phyloP scores from a whole-genome alignment of 2,113 vertebrate genomes.

The Dasyornis broadbenti region DNA sequence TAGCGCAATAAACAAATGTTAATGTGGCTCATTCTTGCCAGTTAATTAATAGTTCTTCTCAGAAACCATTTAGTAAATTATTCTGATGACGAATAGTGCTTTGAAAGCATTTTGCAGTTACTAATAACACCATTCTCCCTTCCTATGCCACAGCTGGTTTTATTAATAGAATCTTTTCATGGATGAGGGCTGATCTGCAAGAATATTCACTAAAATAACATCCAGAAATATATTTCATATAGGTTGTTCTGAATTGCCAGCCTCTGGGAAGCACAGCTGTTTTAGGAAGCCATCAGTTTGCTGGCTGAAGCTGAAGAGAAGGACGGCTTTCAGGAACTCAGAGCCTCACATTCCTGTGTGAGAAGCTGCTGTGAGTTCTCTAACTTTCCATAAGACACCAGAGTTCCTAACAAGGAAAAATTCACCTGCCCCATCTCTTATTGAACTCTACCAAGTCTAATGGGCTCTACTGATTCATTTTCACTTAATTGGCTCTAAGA shows the following conservation, averaged over 20 bases:
- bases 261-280: not conserved
- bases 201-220: constrained; percentile 21
- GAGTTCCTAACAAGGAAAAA: not conserved
- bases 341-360: not conserved
- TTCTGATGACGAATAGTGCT: constrained; percentile 42
- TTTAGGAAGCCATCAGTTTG: not conserved
- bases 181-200: not conserved
- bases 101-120: constrained; percentile 45
- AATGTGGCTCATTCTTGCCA: constrained; percentile 9
- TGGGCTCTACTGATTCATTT: constrained; percentile 36
- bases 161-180: constrained; percentile 53
- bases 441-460: constrained; percentile 50
- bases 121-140: constrained; percentile 43
- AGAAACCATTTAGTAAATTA: constrained; percentile 61
- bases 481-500: constrained; percentile 59
- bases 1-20: constrained; percentile 9
- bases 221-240: not conserved
- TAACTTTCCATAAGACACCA: not conserved
- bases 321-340: not conserved
- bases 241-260: not conserved
- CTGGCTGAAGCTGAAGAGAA: not conserved
- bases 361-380: not conserved
- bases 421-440: not conserved
- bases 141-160: constrained; percentile 36
- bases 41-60: constrained; percentile 60